Evolutionary conservation across 1,140 invertebrate species (phyloP), one percentile per base, ranked within the genome.

Genomic region (Ostrea denselamellosa): DNA sequence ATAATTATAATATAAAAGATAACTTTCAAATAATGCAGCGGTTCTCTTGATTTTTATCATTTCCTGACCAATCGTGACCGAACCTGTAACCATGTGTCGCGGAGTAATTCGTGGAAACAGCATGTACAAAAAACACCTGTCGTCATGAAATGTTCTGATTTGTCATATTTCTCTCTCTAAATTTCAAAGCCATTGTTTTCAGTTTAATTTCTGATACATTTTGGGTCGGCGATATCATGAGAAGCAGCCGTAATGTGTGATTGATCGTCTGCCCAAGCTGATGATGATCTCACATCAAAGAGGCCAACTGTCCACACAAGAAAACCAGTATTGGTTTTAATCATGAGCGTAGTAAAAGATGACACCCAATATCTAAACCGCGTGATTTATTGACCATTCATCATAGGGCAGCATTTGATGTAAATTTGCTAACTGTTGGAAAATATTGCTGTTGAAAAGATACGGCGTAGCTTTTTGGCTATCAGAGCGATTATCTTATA

Each of bases 371-470:
- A 77, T 14, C 28, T 77, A 34, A 28, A 77, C 22, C 12, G 22
- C 68, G 25, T 77, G 68, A 25, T 25, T 77, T 77, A 77, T 77
- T 77, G 68, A 77, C 68, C 68, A 25, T 77, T 77, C 28, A 34
- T 28, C 28, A 25, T 14, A 77, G 68, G 12, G 25, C 12, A 34
- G 22, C 22, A 28, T 77, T 14, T 77, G 25, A 77, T 28, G 68
- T 25, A 25, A 25, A 28, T 28, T 77, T 77, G 68, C 25, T 77
- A 12, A 14, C n/a, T 34, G 68, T 71, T n/a, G 28, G 28, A 34
- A 71, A 71, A 71, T 71, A 71, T 25, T 71, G 14, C 17, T 7
- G n/a, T 17, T 62, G 17, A 62, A 62, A 19, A n/a, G n/a, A 62
- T 19, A 44, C 34, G 34, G 34, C 34, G 5, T 44, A 44, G 34